Conservation (phyloP, 2,888 invertebrate species). For the Leptura quadrifasciata region DNA sequence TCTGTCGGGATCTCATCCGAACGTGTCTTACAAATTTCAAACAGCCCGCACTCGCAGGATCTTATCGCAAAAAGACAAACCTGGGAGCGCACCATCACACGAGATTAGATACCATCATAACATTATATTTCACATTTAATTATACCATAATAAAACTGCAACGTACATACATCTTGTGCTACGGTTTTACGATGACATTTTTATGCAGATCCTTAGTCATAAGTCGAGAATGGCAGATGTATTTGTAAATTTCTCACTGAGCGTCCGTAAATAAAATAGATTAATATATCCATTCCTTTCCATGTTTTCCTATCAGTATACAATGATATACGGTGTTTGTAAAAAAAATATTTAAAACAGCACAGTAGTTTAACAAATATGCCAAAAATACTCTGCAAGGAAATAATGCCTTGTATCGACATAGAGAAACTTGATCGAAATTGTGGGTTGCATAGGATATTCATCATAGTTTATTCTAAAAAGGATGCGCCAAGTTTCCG, state of each 20-base stretch:
- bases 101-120: constrained; percentile 29
- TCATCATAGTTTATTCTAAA: too few relatives aligned
- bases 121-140: constrained; percentile 26
- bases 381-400: too few relatives aligned
- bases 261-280: too few relatives aligned
- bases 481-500: too few relatives aligned
- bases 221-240: not conserved
- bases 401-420: too few relatives aligned
- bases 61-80: constrained; percentile 39
- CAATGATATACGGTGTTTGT: too few relatives aligned
- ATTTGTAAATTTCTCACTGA: not conserved
- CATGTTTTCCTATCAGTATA: too few relatives aligned
- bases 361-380: too few relatives aligned
- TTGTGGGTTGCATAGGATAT: too few relatives aligned
- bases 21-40: constrained; percentile 38
- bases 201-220: not conserved
- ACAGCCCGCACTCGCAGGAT: constrained; percentile 37
- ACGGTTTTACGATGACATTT: not conserved
- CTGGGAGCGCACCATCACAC: constrained; percentile 31
- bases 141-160: constrained; percentile 10
- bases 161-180: constrained; percentile 9
- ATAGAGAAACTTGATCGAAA: too few relatives aligned
- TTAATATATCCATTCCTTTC: too few relatives aligned
- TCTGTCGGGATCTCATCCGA: constrained; percentile 26
- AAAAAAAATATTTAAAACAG: too few relatives aligned